phyloP scores from a whole-genome alignment of 2,797 vertebrate genomes.

The Notoglanidium macrostoma region DNA sequence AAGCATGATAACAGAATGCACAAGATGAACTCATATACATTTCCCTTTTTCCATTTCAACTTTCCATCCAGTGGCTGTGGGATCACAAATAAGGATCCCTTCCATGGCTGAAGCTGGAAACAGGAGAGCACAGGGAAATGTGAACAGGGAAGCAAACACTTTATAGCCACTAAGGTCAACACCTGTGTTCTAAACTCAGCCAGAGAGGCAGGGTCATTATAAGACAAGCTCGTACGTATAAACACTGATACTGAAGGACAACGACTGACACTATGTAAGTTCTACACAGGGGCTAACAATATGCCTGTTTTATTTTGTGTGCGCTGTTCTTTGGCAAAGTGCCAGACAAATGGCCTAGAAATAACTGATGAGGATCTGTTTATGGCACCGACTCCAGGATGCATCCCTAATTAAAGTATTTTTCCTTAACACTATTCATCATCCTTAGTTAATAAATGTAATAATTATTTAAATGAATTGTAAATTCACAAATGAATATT shows the following conservation, averaged over 20 bases:
- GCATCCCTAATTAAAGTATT: constrained; percentile 7
- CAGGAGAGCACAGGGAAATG: constrained; percentile 45
- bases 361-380: constrained; percentile 61
- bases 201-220: constrained; percentile 67
- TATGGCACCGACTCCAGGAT: constrained; percentile 8
- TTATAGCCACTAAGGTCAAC: constrained; percentile 76
- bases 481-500: not conserved
- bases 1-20: constrained; percentile 17
- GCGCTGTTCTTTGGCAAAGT: constrained; percentile 65
- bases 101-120: constrained; percentile 70
- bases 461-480: too few species aligned
- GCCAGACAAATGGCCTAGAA: constrained; percentile 67
- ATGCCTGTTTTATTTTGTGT: constrained; percentile 45
- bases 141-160: constrained; percentile 60
- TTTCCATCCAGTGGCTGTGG: constrained; percentile 21
- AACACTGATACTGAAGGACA: constrained; percentile 73
- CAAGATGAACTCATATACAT: constrained; percentile 36
- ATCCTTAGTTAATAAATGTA: not conserved
- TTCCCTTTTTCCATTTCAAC: constrained; percentile 44
- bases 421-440: not conserved
- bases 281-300: constrained; percentile 72
- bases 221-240: constrained; percentile 33
- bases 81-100: constrained; percentile 24
- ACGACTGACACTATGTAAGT: constrained; percentile 76
- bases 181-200: constrained; percentile 84